These are phyloP conservation scores for Enhydra lutris DNA, from an alignment of 2,113 vertebrate species.

Conservation along the genomic window DNA sequence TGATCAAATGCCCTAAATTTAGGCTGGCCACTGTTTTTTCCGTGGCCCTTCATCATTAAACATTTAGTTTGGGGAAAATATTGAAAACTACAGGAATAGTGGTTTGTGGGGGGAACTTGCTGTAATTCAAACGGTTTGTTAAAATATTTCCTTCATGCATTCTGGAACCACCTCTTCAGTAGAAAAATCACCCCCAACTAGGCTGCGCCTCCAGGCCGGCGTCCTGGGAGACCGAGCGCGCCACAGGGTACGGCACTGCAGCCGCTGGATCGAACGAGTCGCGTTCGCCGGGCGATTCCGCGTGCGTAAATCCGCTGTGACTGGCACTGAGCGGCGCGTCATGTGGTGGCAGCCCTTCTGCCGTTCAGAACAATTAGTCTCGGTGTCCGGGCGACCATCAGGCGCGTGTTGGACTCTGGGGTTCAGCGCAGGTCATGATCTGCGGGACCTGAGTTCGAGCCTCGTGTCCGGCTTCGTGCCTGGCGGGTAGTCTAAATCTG, in stretches of 20 bases:
- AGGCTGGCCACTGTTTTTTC: neutral
- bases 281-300: rapidly evolving
- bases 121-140: neutral
- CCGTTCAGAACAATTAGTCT: neutral
- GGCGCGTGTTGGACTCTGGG: neutral
- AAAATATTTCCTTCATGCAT: neutral
- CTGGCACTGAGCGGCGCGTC: rapidly evolving
- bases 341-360: rapidly evolving
- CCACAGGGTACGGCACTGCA: rapidly evolving
- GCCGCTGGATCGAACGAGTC: rapidly evolving
- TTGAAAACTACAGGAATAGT: neutral
- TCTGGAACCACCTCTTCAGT: neutral
- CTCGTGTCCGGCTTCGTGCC: neutral
- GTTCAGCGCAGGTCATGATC: neutral
- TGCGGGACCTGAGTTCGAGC: neutral
- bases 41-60: neutral
- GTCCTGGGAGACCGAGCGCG: too few species aligned
- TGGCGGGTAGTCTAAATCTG: neutral
- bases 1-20: neutral
- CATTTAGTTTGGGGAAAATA: neutral
- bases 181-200: neutral
- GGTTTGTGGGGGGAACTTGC: neutral
- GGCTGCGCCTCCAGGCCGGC: neutral
- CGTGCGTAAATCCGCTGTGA: neutral
- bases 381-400: too few species aligned